These are phyloP conservation scores for Lepidocyrtinus sp. DNA, from an alignment of 2,888 invertebrate species.

Conservation along the genomic window DNA sequence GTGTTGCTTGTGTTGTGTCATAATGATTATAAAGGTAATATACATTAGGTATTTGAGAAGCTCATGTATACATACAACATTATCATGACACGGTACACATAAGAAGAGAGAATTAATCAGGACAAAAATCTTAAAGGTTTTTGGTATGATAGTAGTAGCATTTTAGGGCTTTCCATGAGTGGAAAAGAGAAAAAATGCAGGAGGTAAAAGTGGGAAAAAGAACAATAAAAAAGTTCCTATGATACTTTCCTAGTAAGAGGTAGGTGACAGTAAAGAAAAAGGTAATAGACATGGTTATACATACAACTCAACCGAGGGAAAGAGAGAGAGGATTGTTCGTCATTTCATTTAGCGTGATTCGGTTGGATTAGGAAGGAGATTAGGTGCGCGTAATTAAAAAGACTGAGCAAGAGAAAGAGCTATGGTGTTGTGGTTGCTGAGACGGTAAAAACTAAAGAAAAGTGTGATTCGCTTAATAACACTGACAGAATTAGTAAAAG, in stretches of 20 bases:
- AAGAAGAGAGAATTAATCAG: slow-evolving; percentile 48
- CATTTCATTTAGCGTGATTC: slow-evolving; percentile 65
- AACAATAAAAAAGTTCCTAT: slow-evolving; percentile 18
- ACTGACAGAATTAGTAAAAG: too few relatives aligned
- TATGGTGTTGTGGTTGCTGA: too few relatives aligned
- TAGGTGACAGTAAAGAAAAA: background rate
- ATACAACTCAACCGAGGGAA: background rate
- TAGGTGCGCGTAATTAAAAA: slow-evolving; percentile 67
- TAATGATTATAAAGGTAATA: background rate
- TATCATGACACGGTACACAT: too few relatives aligned
- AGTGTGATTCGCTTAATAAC: slow-evolving; percentile 37
- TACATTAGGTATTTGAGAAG: slow-evolving; percentile 32
- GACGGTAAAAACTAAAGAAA: too few relatives aligned
- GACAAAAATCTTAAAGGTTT: slow-evolving; percentile 52
- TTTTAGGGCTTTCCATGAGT: slow-evolving; percentile 22
- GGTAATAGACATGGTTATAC: background rate
- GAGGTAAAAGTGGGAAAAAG: slow-evolving; percentile 24
- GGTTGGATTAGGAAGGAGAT: slow-evolving; percentile 64
- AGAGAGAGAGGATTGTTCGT: slow-evolving; percentile 48
- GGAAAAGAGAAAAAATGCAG: slow-evolving; percentile 10
- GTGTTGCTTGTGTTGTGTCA: too few relatives aligned
- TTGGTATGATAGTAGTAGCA: background rate
- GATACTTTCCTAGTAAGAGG: background rate
- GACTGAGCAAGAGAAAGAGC: slow-evolving; percentile 54
- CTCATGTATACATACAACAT: too few relatives aligned